Percentiles rank a stretch among this genome's conserved stretches.
phyloP scores from a whole-genome alignment of 2,888 invertebrate species.

The Andricus curvator region DNA sequence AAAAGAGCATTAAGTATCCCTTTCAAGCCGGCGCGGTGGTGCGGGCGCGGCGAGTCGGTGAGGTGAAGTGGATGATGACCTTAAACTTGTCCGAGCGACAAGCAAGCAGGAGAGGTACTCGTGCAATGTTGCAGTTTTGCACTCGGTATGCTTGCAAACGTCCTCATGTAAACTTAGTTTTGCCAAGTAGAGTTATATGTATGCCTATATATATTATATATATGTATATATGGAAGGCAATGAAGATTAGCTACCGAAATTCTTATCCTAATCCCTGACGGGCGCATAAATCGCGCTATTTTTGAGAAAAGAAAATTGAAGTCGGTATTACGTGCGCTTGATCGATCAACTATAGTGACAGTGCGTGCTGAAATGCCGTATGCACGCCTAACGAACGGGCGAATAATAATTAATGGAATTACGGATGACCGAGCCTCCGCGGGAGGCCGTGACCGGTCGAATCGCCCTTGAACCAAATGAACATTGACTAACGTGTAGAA shows the following conservation, averaged over 20 bases:
- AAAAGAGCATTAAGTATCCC: background rate
- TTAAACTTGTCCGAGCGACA: conserved; percentile 35
- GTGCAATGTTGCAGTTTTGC: conserved; percentile 14
- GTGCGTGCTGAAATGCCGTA: conserved; percentile 36
- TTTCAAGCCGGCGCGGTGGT: background rate
- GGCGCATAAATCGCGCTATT: too few species aligned
- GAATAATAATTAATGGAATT: conserved; percentile 64
- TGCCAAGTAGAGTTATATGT: too few species aligned
- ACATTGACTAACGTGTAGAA: background rate
- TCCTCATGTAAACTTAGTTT: background rate
- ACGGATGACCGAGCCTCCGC: conserved; percentile 56
- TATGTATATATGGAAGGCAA: too few species aligned
- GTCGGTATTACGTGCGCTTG: conserved; percentile 7
- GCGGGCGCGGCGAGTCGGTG: background rate
- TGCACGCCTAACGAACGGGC: conserved; percentile 49
- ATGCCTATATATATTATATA: too few species aligned
- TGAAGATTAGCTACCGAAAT: too few species aligned
- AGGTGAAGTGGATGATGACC: conserved; percentile 18
- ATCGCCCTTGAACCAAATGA: conserved; percentile 64
- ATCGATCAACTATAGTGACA: background rate
- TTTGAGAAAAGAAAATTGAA: conserved; percentile 1
- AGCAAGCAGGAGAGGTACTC: conserved; percentile 18
- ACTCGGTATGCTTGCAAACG: background rate
- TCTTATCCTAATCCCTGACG: background rate
- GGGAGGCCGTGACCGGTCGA: conserved; percentile 63